These are phyloP conservation scores for Corythoichthys intestinalis DNA, from an alignment of 2,113 vertebrate species.

Conservation along the genomic window DNA sequence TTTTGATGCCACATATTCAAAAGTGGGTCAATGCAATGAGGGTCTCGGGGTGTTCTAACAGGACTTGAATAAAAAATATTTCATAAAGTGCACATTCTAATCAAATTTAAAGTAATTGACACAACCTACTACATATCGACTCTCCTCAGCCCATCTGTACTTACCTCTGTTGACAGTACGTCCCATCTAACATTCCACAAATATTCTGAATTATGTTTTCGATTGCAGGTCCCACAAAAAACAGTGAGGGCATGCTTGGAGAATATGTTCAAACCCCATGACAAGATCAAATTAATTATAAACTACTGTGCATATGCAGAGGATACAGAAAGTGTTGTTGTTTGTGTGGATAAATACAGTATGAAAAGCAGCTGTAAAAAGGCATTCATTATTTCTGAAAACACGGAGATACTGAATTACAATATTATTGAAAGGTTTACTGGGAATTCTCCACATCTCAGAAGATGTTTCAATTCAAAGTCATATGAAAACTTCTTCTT, in stretches of 20 bases:
- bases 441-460: too few species aligned
- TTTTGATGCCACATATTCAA: background rate
- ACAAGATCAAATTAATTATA: background rate
- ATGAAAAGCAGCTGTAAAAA: background rate
- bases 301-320: background rate
- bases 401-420: too few species aligned
- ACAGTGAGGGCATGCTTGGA: constrained; percentile 55
- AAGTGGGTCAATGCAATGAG: constrained; percentile 31
- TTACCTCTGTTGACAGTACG: constrained; percentile 27
- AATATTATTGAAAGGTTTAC: too few species aligned
- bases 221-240: constrained; percentile 63
- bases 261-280: constrained; percentile 14
- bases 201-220: constrained; percentile 17
- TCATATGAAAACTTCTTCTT: too few species aligned
- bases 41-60: constrained; percentile 60
- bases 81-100: background rate
- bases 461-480: too few species aligned
- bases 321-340: background rate
- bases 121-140: constrained; percentile 4
- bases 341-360: too few species aligned
- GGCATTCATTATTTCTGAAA: background rate
- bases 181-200: constrained; percentile 28
- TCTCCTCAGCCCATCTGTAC: constrained; percentile 44
- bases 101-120: background rate
- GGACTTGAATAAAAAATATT: background rate